These are phyloP conservation scores for Mycetomoellerius zeteki DNA, from an alignment of 1,140 invertebrate species.

Conservation along the genomic window DNA sequence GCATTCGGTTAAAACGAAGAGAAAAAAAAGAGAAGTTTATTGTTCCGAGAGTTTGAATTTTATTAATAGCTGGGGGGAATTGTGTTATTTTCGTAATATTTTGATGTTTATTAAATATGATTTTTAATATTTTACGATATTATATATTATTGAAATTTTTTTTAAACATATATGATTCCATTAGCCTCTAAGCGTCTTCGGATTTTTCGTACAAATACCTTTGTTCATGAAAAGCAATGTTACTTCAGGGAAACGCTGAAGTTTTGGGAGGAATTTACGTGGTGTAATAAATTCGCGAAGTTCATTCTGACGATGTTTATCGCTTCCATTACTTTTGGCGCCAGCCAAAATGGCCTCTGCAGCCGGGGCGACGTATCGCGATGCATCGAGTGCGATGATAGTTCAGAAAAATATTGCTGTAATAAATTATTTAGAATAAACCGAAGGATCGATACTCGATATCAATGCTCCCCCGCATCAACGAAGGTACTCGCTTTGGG, in stretches of 20 bases:
- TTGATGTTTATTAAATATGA: not conserved
- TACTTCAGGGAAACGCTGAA: constrained; percentile 6
- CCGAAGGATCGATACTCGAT: not conserved
- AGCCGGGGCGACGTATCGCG: constrained; percentile 9
- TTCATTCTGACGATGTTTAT: constrained; percentile 63
- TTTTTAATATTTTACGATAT: not conserved
- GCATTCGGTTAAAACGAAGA: not conserved
- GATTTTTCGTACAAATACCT: not conserved
- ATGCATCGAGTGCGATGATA: constrained; percentile 53
- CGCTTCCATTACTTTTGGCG: constrained; percentile 64
- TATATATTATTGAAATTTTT: not conserved
- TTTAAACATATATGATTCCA: not conserved
- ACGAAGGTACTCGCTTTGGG: not conserved
- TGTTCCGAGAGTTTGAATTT: constrained; percentile 4
- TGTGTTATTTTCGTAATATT: not conserved
- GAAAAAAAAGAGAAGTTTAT: not conserved
- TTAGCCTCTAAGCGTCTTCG: not conserved
- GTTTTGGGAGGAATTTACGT: constrained; percentile 57
- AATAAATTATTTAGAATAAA: constrained; percentile 54
- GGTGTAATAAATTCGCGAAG: constrained; percentile 45
- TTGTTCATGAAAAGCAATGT: constrained; percentile 12
- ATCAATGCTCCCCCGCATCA: constrained; percentile 6
- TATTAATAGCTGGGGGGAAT: not conserved
- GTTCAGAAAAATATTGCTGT: constrained; percentile 47
- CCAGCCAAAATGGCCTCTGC: constrained; percentile 39